Evolutionary conservation across 2,797 vertebrate genomes (phyloP).

Genomic region (Chelidonichthys spinosus): DNA sequence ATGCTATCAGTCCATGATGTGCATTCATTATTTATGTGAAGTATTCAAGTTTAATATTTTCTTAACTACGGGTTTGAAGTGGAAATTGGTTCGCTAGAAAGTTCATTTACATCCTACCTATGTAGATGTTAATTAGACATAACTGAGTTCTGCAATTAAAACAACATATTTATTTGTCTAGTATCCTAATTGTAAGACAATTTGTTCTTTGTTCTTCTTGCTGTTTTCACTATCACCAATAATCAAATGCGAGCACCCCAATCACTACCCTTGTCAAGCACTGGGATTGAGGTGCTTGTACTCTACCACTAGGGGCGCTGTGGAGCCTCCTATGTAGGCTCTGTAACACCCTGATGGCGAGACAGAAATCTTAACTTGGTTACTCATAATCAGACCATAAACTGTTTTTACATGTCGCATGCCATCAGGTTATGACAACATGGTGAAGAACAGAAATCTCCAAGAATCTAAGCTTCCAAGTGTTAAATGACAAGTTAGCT

Average conservation of each 20-base stretch:
- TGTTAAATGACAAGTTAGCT: background rate
- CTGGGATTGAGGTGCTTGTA: too few species aligned
- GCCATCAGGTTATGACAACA: conserved; percentile 2
- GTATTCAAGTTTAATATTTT: background rate
- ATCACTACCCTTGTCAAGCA: background rate
- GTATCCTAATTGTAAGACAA: background rate
- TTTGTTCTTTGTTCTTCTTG: background rate
- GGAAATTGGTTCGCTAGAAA: background rate
- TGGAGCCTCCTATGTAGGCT: background rate
- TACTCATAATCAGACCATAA: background rate
- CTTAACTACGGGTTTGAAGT: background rate
- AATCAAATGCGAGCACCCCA: background rate
- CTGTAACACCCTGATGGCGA: conserved; percentile 1
- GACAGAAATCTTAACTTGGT: background rate
- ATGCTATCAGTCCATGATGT: background rate
- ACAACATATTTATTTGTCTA: background rate
- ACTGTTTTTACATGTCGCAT: conserved; percentile 12
- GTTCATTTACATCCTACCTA: background rate
- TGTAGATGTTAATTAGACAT: background rate
- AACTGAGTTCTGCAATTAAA: background rate
- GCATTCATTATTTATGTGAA: background rate
- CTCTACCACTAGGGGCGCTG: background rate
- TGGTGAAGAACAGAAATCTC: conserved; percentile 12
- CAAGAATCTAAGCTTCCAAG: background rate
- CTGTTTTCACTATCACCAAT: background rate